Evolutionary conservation across 2,113 vertebrate species (phyloP), one percentile per base, ranked within the genome.

Genomic region (Dissostichus mawsoni): DNA sequence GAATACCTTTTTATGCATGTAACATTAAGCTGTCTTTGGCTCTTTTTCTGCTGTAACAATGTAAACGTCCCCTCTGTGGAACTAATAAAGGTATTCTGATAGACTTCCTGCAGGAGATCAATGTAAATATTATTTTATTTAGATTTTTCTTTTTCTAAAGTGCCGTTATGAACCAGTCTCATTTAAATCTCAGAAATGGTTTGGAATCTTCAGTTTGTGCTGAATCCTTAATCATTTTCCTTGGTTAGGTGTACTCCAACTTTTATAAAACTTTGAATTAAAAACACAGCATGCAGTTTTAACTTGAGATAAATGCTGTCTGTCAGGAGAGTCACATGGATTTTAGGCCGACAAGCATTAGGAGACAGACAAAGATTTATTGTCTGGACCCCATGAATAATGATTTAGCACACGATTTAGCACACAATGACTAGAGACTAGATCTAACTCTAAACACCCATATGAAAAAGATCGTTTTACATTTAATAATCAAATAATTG

Each of bases 61-160:
- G 3, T 29, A 4, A 29, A 29, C 3, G 29, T 29, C 29, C 29
- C 29, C 29, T 29, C 29, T 29, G 29, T 29, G 3, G 29, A 4
- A 29, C 29, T 29, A 29, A 29, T 29, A 29, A 29, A 29, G 29
- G 29, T 29, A 29, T 29, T 29, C 29, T 29, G 29, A 29, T 29
- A 88, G 47, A 74, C 76, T 74, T 61, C 18, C 70, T 75, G 9
- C n/a, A 14, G 36, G n/a, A 1, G 57, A 74, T 51, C 75, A 33
- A 56, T 82, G 23, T 10, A 29, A 20, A 33, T 48, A 45, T 76
- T 4, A 67, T 69, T 71, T 77, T 18, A 48, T 72, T 2, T 33
- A 47, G 45, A 20, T 48, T 73, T 74, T 4, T 48, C 64, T 5
- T 9, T 56, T 4, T n/a, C 13, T 12, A 11, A 50, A 57, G 50